Evolutionary conservation across 2,113 vertebrate genomes (phyloP), one percentile per base, ranked within the genome.

Genomic region (Protomyctophum bolini): DNA sequence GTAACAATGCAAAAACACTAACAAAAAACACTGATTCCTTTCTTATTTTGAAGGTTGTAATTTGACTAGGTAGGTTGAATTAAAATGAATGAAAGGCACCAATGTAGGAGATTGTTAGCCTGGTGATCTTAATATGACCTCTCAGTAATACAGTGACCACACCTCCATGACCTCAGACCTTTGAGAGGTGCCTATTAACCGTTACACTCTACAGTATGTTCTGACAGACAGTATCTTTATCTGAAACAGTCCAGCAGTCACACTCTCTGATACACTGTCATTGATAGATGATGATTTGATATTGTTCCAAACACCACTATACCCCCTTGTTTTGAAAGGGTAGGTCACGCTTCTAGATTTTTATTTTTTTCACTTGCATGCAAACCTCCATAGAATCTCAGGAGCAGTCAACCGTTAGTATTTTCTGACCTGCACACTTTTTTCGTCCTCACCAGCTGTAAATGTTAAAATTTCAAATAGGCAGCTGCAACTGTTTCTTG

Each of bases 171-270:
- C 80, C 83, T 86, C 75, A 63, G 54, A 71, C 74, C 5, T 77
- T 74, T 81, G 78, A 83, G 75, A 77, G 76, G 77, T 73, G 48
- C 68, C 52, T 15, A 12, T 10, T 9, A 7, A 52, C 9, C 11
- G 63, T 72, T 69, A 50, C 47, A 0, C 86, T 87, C 73, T 41
- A 41, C 33, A 41, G 33, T 41, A 41, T 41, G 49, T 63, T 60
- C 4, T 79, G 73, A 84, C 83, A 81, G 70, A 84, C 83, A 81
- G 70, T 75, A 81, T 83, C 82, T 81, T 79, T 84, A 12, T 29
- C 48, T 10, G 11, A 78, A 78, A 68, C 15, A 3, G 64, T 55
- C 65, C 64, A 65, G 28, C 41, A 67, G 70, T 71, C 63, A 69
- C 65, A 41, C 64, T 76, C 74, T 81, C 63, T 76, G 66, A 29